Evolutionary conservation across 1,140 invertebrate species (phyloP).

Genomic region (Druon quercuslanigerum): DNA sequence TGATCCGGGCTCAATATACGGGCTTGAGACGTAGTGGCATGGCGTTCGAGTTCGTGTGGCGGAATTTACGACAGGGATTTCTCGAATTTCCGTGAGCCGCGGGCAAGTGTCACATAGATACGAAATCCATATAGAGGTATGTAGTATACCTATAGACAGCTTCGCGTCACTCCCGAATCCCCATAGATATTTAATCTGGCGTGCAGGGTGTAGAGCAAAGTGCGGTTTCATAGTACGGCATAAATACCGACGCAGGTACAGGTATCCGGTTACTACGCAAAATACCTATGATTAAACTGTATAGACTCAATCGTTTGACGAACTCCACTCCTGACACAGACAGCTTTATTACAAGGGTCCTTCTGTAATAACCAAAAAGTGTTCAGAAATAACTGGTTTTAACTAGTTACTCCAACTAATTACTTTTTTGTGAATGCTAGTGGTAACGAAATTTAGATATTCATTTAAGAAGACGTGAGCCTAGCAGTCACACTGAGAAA

Average conservation of each 20-base stretch:
- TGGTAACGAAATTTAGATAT: no score
- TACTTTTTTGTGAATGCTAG: no score
- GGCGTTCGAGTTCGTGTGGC: background rate
- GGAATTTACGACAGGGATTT: constrained; percentile 28
- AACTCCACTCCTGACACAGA: constrained; percentile 1
- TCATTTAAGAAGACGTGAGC: no score
- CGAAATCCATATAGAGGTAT: constrained; percentile 11
- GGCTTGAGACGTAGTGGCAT: background rate
- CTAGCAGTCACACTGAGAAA: no score
- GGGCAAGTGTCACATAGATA: constrained; percentile 16
- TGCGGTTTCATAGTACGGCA: constrained; percentile 27
- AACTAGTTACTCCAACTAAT: no score
- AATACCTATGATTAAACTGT: constrained; percentile 25
- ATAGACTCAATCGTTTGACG: constrained; percentile 11
- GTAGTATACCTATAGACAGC: background rate
- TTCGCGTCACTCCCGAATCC: constrained; percentile 1
- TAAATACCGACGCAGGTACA: constrained; percentile 1
- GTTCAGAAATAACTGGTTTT: no score
- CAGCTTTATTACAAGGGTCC: constrained; percentile 5
- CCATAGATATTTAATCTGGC: constrained; percentile 28
- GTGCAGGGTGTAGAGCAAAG: background rate
- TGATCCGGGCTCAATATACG: constrained; percentile 24
- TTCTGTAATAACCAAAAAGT: background rate
- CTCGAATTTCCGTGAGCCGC: constrained; percentile 26
- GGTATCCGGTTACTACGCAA: constrained; percentile 9